Base-by-base conservation (phyloP, 2,888 invertebrate species). In the Drosophila borborema region DNA sequence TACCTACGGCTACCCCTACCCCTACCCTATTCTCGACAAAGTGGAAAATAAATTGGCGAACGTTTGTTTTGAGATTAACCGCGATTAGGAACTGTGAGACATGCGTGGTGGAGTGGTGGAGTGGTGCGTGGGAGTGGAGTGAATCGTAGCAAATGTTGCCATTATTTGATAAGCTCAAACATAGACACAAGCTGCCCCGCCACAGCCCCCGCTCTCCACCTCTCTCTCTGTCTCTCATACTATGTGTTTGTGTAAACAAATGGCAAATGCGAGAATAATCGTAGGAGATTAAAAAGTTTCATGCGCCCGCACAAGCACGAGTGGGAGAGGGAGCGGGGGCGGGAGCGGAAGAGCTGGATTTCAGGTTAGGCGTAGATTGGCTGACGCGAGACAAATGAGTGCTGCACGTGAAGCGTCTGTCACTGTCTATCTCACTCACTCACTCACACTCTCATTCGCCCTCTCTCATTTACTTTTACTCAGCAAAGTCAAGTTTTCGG, bases 61-160 rank as follows among this genome's bases (percentile, higher is more conserved):
- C 91, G 92, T 91, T 91, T 92, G 91, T 91, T 91, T 89, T 88
- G 82, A 92, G 91, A 91, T 91, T 91, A 91, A 91, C 92, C 92
- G 91, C 91, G 92, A 91, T 91, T 91, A 91, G 91, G 90, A 67
- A 77, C 77, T 72, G 43, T 53, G 81, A 55, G 76, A 69, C 69
- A 68, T 55, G 45, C 65, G 56, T 55, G 41, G 23, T 28, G 28
- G 43, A 41, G 64, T 18, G n/a, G 16, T 10, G n/a, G 18, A 54
- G 60, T 18, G n/a, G 18, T 7, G 14, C 14, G 51, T 45, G 55
- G 49, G 38, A 48, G 70, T 58, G 66, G 65, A 71, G 77, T 85
- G 89, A 77, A 82, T 82, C 68, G 82, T 79, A 86, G 86, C 89
- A 89, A 91, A 90, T 91, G 91, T 89, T 91, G 89, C 82, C 89